phyloP scores from a whole-genome alignment of 2,797 vertebrate species.

The Alauda arvensis region DNA sequence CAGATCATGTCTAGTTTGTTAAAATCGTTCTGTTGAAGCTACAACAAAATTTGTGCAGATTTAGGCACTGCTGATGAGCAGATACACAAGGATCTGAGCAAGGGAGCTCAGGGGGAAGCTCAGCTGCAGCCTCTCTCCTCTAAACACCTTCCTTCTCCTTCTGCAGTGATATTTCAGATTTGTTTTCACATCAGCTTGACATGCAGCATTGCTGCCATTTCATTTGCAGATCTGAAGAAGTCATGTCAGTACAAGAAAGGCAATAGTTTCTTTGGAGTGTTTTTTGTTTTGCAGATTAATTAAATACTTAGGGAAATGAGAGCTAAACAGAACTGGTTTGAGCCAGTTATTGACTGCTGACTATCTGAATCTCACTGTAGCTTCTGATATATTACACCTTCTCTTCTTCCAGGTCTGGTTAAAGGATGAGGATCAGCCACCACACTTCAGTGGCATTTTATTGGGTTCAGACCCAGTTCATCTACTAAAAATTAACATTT shows the following conservation, averaged over 20 bases:
- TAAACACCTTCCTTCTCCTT: neutral
- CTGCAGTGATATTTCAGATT: neutral
- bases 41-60: neutral
- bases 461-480: neutral
- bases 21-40: neutral
- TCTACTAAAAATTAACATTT: neutral
- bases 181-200: conserved; percentile 9
- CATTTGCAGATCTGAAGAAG: conserved; percentile 44
- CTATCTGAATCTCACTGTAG: neutral
- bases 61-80: neutral
- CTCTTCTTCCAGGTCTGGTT: neutral
- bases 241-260: conserved; percentile 33
- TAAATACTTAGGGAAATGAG: conserved; percentile 53
- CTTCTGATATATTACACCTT: neutral
- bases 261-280: neutral
- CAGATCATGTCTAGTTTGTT: neutral
- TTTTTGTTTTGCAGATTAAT: conserved; percentile 32
- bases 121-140: neutral
- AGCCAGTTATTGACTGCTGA: conserved; percentile 24
- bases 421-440: neutral
- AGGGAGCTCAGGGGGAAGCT: neutral
- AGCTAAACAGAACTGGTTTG: conserved; percentile 1
- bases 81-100: neutral
- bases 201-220: neutral
- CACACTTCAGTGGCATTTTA: neutral